Percentiles rank a stretch among this genome's conserved stretches.
phyloP scores from a whole-genome alignment of 2,888 invertebrate genomes.

The Bibio marci region DNA sequence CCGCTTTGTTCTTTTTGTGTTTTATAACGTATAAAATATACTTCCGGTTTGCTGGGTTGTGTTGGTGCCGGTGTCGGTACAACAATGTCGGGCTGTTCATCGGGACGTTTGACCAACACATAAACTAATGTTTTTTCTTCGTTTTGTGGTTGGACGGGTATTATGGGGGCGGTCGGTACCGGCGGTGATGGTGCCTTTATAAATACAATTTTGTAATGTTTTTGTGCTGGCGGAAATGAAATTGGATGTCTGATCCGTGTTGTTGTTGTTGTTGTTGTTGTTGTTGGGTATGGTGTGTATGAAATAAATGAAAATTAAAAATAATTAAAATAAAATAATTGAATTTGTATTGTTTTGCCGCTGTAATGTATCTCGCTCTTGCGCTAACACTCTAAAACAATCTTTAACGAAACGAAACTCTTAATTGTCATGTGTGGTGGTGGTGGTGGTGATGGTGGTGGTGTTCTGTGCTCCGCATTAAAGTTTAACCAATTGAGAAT shows the following conservation, averaged over 20 bases:
- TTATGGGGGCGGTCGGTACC: conserved; percentile 40
- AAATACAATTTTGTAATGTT: conserved; percentile 65
- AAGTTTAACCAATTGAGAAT: too few relatives aligned
- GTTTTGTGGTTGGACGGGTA: conserved; percentile 45
- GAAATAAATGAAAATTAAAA: too few relatives aligned
- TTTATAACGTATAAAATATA: conserved; percentile 60
- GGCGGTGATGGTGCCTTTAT: conserved; percentile 53
- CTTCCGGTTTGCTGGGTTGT: conserved; percentile 58
- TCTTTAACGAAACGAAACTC: too few relatives aligned
- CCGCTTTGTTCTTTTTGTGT: conserved; percentile 32
- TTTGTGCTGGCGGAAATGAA: conserved; percentile 43
- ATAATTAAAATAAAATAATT: too few relatives aligned
- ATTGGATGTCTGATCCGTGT: conserved; percentile 31
- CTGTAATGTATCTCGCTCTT: too few relatives aligned
- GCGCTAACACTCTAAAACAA: too few relatives aligned
- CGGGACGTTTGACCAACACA: conserved; percentile 57
- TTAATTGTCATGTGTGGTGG: too few relatives aligned
- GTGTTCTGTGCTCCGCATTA: too few relatives aligned
- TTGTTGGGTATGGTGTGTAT: too few relatives aligned
- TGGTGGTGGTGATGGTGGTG: too few relatives aligned
- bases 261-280: too few relatives aligned
- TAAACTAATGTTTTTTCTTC: conserved; percentile 61
- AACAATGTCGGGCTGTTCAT: conserved; percentile 47
- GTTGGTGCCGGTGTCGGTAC: conserved; percentile 54
- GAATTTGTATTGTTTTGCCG: too few relatives aligned